Conservation (phyloP, 23 tunicate genomes). For the Trididemnum clinides region DNA sequence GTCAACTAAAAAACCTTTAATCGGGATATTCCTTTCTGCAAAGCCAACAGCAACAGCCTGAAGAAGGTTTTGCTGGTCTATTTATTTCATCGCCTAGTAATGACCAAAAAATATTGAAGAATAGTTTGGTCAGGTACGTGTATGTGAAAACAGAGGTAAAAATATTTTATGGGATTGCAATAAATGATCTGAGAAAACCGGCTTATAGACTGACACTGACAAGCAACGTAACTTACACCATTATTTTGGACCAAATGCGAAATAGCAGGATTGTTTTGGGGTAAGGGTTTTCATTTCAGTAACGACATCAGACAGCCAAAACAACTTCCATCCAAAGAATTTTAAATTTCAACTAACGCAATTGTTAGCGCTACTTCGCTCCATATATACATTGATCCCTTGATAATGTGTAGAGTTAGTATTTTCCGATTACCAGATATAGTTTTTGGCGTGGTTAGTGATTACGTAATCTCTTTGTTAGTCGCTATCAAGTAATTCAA, state of each 20-base stretch:
- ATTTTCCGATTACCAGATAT: too few species aligned
- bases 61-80: not conserved
- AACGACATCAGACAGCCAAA: not conserved
- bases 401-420: too few species aligned
- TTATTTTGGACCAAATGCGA: not conserved
- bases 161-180: constrained; percentile 7
- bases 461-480: too few species aligned
- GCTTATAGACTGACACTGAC: constrained; percentile 2
- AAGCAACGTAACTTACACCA: not conserved
- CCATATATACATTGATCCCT: too few species aligned
- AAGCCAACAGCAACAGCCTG: constrained; percentile 13
- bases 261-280: not conserved
- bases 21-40: not conserved
- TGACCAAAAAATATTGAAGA: not conserved
- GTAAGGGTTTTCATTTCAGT: not conserved
- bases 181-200: not conserved
- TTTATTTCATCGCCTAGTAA: not conserved
- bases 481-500: too few species aligned
- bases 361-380: too few species aligned
- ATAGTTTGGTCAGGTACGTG: not conserved
- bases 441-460: too few species aligned
- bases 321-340: constrained; percentile 12
- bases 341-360: not conserved
- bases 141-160: constrained; percentile 6
- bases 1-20: constrained; percentile 4